Conservation (phyloP, 2,113 vertebrate genomes). For the Gopherus evgoodei region DNA sequence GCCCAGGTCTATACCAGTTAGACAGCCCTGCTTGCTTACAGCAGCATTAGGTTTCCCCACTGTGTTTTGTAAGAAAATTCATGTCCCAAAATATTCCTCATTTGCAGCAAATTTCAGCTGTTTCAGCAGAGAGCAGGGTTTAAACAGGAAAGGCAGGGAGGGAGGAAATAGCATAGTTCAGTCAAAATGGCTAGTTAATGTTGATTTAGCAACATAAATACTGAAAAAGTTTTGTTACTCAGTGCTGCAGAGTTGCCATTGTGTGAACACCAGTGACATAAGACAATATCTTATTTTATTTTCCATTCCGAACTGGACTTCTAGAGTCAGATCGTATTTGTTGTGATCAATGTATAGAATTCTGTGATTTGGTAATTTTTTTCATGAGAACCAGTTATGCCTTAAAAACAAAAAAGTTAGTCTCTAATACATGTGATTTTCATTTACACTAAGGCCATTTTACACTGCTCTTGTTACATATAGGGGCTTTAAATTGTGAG, state of each 20-base stretch:
- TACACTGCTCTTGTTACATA: background rate
- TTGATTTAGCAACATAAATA: slow-evolving; percentile 55
- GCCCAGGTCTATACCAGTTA: slow-evolving; percentile 62
- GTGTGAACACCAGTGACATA: background rate
- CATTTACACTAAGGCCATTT: background rate
- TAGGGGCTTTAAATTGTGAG: background rate
- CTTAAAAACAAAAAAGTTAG: background rate
- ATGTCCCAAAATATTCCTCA: slow-evolving; percentile 66
- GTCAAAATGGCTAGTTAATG: slow-evolving; percentile 62
- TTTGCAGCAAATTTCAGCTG: slow-evolving; percentile 75
- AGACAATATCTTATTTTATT: background rate
- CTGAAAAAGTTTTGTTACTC: slow-evolving; percentile 13
- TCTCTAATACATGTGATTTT: background rate
- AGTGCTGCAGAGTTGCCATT: slow-evolving; percentile 10
- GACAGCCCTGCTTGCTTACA: slow-evolving; percentile 59
- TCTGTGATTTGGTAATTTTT: background rate
- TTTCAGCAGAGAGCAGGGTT: slow-evolving; percentile 70
- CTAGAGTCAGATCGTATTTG: background rate
- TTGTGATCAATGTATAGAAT: background rate
- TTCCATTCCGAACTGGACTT: background rate
- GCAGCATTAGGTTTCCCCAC: slow-evolving; percentile 64
- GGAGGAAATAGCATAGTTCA: slow-evolving; percentile 72
- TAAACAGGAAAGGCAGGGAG: slow-evolving; percentile 71
- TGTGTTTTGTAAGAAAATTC: slow-evolving; percentile 66
- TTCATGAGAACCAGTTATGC: background rate